Base-by-base conservation (phyloP, 2,113 vertebrate genomes). In the Hemicordylus capensis region DNA sequence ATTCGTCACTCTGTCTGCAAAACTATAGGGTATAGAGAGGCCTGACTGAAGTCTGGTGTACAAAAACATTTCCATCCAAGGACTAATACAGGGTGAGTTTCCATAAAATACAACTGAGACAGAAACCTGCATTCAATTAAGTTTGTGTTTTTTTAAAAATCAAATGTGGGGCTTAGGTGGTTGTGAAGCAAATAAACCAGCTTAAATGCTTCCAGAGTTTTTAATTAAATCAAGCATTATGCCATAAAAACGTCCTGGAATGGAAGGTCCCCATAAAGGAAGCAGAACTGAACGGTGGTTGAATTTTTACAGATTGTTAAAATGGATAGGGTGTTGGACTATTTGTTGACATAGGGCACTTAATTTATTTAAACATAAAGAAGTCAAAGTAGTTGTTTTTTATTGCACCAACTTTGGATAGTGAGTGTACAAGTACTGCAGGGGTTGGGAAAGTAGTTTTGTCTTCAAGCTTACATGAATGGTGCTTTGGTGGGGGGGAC, bases 151-250 rank as follows among this genome's bases (percentile, higher is more conserved):
- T 89, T 86, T 88, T 84, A 61, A 28, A 78, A 73, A 34, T 63
- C 46, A 12, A 73, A 11, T 61, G 89, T 86, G 88, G 87, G 85
- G 89, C 87, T 85, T 87, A 90, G 87, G 90, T 88, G 86, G 89
- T 89, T 93, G 39, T 89, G 91, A 85, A 85, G 56, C 42, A 89
- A 93, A 91, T 91, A 89, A 91, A 90, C 72, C 88, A 87, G 88
- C 90, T 92, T 87, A 87, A 93, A 93, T 61, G 89, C 82, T 91
- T 92, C 89, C 91, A 91, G 88, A 90, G 87, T 85, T 85, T 91
- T 92, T 91, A 92, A 93, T 94, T 92, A 94, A 94, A 94, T 93
- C 91, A 92, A 93, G 92, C 88, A 91, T 91, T 90, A 92, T 88
- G 87, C 92, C 90, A 92, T 92, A 92, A 93, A 94, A 92, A 84